These are phyloP conservation scores for Xenopus petersii DNA, from an alignment of 2,797 vertebrate genomes.

Conservation along the genomic window DNA sequence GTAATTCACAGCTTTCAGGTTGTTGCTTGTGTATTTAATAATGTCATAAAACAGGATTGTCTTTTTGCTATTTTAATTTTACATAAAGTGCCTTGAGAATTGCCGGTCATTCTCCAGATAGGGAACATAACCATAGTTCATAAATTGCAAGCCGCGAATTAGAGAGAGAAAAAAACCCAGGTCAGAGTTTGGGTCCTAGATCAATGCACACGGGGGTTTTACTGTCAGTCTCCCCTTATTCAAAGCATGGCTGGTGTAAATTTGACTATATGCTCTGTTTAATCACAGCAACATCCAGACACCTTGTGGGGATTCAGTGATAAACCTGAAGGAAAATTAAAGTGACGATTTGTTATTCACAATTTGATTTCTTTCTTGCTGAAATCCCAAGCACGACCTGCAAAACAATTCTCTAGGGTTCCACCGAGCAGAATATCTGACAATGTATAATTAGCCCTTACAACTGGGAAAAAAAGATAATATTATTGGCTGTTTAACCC, in stretches of 20 bases:
- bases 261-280: conserved; percentile 36
- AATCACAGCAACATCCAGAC: conserved; percentile 34
- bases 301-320: conserved; percentile 44
- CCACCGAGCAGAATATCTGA: neutral
- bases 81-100: conserved; percentile 5
- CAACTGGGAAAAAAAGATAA: too few relatives aligned
- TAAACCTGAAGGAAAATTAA: conserved; percentile 36
- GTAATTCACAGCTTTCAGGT: conserved; percentile 29
- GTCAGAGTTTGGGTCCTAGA: conserved; percentile 24
- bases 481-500: too few relatives aligned
- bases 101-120: conserved; percentile 13
- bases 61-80: conserved; percentile 32
- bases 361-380: conserved; percentile 13
- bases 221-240: conserved; percentile 20
- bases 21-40: conserved; percentile 16
- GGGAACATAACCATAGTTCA: conserved; percentile 15
- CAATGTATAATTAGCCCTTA: too few relatives aligned
- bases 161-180: conserved; percentile 16
- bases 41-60: conserved; percentile 26
- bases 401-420: conserved; percentile 30
- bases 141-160: conserved; percentile 29
- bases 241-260: conserved; percentile 42
- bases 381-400: conserved; percentile 37
- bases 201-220: conserved; percentile 21
- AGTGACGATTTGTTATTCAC: conserved; percentile 29